These are phyloP conservation scores for Eulimnadia texana DNA, from an alignment of 1,140 invertebrate species.

Conservation along the genomic window DNA sequence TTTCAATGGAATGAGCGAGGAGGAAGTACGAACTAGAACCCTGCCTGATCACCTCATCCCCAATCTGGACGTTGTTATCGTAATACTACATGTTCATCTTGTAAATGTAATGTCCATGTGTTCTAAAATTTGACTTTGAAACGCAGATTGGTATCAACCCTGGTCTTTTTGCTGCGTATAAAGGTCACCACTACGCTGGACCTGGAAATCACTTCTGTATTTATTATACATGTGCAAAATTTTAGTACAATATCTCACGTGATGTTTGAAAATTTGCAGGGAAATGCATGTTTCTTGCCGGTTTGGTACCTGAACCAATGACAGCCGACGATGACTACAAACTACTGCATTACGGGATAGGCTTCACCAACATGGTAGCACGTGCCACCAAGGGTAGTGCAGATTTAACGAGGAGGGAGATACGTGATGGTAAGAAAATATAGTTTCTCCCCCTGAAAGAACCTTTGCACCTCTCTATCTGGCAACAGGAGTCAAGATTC, in stretches of 20 bases:
- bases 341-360: slow-evolving; percentile 81
- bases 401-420: slow-evolving; percentile 89
- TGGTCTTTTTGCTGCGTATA: slow-evolving; percentile 88
- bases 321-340: slow-evolving; percentile 91
- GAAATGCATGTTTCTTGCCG: slow-evolving; percentile 91
- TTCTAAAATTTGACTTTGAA: slow-evolving; percentile 13
- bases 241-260: slow-evolving; percentile 1
- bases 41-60: slow-evolving; percentile 82
- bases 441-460: not conserved
- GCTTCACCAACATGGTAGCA: slow-evolving; percentile 94
- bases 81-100: slow-evolving; percentile 43
- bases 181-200: slow-evolving; percentile 94
- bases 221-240: slow-evolving; percentile 24
- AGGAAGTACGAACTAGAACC: slow-evolving; percentile 81
- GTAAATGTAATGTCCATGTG: not conserved
- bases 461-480: not conserved
- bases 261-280: slow-evolving; percentile 34
- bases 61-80: slow-evolving; percentile 93
- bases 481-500: slow-evolving; percentile 56
- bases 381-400: slow-evolving; percentile 89
- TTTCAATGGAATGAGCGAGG: slow-evolving; percentile 92
- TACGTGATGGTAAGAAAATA: slow-evolving; percentile 60
- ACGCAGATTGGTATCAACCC: slow-evolving; percentile 95
- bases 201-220: slow-evolving; percentile 96
- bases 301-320: slow-evolving; percentile 84